Evolutionary conservation across 2,113 vertebrate genomes (phyloP), one percentile per base, ranked within the genome.

Genomic region (Myxocyprinus asiaticus): DNA sequence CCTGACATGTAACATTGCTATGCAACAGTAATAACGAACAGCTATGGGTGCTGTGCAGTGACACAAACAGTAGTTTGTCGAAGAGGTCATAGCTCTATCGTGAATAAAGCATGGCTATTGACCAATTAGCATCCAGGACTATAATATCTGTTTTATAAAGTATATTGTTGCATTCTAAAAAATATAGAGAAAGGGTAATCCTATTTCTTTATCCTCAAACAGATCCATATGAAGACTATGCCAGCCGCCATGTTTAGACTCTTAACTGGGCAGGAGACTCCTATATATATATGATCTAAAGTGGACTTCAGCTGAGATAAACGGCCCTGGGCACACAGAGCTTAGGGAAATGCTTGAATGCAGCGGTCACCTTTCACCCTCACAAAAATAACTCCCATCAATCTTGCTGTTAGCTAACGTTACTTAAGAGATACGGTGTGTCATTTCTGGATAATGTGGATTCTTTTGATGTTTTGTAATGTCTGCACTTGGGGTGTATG

Each of bases 211-310:
- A 85, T 51, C 0, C 58, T 10, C 67, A 47, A 72, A 71, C 91
- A 99, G 98, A 99, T 99, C 67, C 97, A 99, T 89, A 99, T 99
- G 98, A 99, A 99, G 94, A 99, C 98, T 0, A 99, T 99, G 98
- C 98, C 98, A 7, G 98, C 98, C 0, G 98, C 98, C 86, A 99
- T 99, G 98, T 99, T 98, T 92, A 93, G 97, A 89, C 96, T 99
- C 33, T 96, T 99, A n/a, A 99, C 97, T 0, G 98, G 98, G 66
- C 98, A 99, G 86, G 98, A 99, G 92, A 98, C 97, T 1, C 98
- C 98, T 0, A 91, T 99, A 69, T 99, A 98, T 91, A 98, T 99
- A 94, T 98, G 91, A 94, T 42, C 65, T 75, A 58, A 77, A 44
- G 77, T 81, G 68, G 33, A 78, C 53, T 77, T 53, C 82, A 77